Conservation (phyloP, 2,797 vertebrate genomes). For the Muscicapa striata region DNA sequence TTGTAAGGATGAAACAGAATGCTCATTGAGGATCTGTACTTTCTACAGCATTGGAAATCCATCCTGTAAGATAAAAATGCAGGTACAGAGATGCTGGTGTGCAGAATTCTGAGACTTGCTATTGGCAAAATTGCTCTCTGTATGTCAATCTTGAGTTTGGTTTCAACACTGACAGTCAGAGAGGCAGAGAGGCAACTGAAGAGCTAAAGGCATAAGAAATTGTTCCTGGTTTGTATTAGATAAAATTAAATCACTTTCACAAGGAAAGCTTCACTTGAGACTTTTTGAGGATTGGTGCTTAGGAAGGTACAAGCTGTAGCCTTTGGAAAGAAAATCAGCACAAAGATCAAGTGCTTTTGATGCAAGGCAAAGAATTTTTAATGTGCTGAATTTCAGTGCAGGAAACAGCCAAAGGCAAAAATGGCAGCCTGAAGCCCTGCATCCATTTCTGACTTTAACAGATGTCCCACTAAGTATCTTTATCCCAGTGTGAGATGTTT, state of each 20-base stretch:
- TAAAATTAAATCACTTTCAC: not conserved
- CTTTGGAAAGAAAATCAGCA: slow-evolving; percentile 1
- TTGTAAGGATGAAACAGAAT: not conserved
- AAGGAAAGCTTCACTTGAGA: not conserved
- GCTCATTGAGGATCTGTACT: not conserved
- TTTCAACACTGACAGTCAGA: not conserved
- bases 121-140: not conserved
- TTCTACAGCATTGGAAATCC: not conserved
- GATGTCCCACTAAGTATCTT: not conserved
- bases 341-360: not conserved
- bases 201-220: not conserved
- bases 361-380: not conserved
- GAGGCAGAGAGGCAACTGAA: not conserved
- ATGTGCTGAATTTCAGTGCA: not conserved
- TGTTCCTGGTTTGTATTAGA: slow-evolving; percentile 15
- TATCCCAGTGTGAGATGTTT: not conserved
- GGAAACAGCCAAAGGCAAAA: not conserved
- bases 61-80: not conserved
- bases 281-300: not conserved
- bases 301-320: not conserved
- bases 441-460: not conserved
- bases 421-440: not conserved
- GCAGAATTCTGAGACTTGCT: not conserved
- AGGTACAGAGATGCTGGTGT: not conserved
- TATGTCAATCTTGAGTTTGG: not conserved